Conservation (phyloP, 2,113 vertebrate genomes). For the Mobula birostris region DNA sequence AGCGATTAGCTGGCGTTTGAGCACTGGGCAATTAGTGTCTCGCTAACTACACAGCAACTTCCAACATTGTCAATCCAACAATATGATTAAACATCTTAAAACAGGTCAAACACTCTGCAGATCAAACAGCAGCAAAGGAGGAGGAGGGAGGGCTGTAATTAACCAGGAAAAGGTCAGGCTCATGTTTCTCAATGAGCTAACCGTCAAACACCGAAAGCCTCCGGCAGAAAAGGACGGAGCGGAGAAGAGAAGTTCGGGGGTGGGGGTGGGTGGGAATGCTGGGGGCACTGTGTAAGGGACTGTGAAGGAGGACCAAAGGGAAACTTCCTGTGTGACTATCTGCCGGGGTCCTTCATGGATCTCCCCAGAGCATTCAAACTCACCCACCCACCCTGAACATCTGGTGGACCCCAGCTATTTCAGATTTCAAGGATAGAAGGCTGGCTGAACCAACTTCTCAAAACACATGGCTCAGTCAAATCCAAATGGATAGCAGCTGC, state of each 20-base stretch:
- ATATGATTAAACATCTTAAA: conserved; percentile 6
- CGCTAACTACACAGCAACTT: neutral
- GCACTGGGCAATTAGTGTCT: neutral
- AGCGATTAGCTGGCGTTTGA: neutral
- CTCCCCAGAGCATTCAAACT: no score
- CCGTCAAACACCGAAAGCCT: neutral
- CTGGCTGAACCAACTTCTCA: no score
- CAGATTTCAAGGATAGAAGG: no score
- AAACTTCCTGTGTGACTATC: no score
- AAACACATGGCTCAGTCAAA: no score
- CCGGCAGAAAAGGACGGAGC: neutral
- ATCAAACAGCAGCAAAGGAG: neutral
- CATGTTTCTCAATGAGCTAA: conserved; percentile 4
- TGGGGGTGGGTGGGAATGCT: no score
- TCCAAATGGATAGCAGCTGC: no score
- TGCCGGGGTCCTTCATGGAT: no score
- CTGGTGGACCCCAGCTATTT: no score
- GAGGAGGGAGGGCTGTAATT: neutral
- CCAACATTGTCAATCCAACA: neutral
- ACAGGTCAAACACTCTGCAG: conserved; percentile 13
- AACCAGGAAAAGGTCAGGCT: neutral
- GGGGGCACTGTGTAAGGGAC: neutral
- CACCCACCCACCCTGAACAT: no score
- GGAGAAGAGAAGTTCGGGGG: neutral
- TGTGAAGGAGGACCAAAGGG: no score